Percentiles rank a stretch among this genome's conserved stretches.
These are phyloP conservation scores for Dorcus parallelipipedus DNA, from an alignment of 2,888 invertebrate species.

Conservation along the genomic window DNA sequence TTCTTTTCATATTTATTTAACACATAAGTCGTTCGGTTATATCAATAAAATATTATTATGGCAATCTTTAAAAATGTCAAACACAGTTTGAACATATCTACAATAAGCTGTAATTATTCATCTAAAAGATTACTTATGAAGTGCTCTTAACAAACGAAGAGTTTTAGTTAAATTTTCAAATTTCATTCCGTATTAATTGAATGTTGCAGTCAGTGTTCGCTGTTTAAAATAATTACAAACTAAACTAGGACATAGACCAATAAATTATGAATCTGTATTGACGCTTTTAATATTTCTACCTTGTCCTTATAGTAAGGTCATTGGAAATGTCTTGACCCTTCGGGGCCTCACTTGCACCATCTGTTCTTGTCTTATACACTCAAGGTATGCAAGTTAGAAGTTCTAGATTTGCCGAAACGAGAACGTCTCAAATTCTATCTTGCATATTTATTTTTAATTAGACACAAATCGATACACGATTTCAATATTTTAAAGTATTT, in stretches of 20 bases:
- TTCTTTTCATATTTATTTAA: too few species aligned
- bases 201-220: too few species aligned
- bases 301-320: slow-evolving; percentile 54
- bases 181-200: too few species aligned
- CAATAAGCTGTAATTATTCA: too few species aligned
- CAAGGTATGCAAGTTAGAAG: slow-evolving; percentile 15
- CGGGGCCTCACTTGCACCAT: slow-evolving; percentile 24
- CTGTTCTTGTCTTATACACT: slow-evolving; percentile 1
- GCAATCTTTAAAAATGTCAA: too few species aligned
- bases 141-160: too few species aligned
- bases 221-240: too few species aligned
- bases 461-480: neutral
- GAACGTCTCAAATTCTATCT: neutral
- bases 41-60: too few species aligned
- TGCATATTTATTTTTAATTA: neutral
- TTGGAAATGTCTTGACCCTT: slow-evolving; percentile 47
- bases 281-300: slow-evolving; percentile 34
- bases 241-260: slow-evolving; percentile 28
- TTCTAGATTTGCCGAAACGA: neutral
- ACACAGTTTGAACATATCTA: too few species aligned
- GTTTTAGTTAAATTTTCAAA: too few species aligned
- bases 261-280: slow-evolving; percentile 34
- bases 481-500: neutral
- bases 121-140: too few species aligned
- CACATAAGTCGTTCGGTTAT: too few species aligned